A percentile compares a stretch with the other conserved stretches of the same genome.
Evolutionary conservation across 2,113 vertebrate genomes (phyloP).

Genomic region (Cichladusa arquata): DNA sequence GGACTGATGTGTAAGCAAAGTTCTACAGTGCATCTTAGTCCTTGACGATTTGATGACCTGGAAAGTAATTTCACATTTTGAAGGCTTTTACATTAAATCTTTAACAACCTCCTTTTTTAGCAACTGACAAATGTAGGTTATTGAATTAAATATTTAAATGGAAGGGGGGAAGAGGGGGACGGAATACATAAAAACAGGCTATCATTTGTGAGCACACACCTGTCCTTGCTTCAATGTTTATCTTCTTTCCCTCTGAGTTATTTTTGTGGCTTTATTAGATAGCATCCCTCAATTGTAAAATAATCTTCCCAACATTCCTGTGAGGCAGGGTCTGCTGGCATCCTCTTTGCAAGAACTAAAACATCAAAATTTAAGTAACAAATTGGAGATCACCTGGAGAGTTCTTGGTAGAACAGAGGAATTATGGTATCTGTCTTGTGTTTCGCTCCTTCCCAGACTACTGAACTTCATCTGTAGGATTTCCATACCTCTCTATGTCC

Average conservation of each 20-base stretch:
- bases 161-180: too few relatives aligned
- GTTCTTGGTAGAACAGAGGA: neutral
- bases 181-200: neutral
- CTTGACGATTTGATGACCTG: neutral
- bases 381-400: neutral
- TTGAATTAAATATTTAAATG: conserved; percentile 8
- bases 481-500: neutral
- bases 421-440: neutral
- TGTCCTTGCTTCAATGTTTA: neutral
- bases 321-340: neutral
- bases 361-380: neutral
- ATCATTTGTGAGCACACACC: neutral
- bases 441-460: neutral
- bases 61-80: neutral
- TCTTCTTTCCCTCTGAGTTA: neutral
- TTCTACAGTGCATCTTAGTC: neutral
- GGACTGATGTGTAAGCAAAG: neutral
- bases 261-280: neutral
- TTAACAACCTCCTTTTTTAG: conserved; percentile 1
- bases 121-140: neutral
- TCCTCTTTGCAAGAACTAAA: neutral
- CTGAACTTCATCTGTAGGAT: neutral
- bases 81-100: neutral
- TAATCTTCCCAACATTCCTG: neutral
- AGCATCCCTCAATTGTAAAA: neutral